Evolutionary conservation across 2,797 vertebrate genomes (phyloP).

Genomic region (Chloroceryle inda): DNA sequence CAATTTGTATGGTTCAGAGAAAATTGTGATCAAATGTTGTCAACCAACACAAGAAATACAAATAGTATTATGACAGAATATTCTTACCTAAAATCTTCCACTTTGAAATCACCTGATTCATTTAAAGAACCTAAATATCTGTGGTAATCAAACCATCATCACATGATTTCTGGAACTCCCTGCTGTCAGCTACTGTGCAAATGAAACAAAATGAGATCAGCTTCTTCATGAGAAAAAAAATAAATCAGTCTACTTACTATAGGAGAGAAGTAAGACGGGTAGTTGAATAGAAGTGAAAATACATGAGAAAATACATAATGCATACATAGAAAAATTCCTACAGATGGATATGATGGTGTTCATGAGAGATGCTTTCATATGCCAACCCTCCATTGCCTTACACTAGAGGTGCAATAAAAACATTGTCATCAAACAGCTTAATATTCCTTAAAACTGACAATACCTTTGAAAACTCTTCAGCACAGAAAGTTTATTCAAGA

Average conservation of each 20-base stretch:
- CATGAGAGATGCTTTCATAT: neutral
- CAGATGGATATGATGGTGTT: neutral
- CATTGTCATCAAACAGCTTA: neutral
- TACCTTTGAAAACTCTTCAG: neutral
- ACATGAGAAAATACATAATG: neutral
- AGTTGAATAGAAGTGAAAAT: neutral
- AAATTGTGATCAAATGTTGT: neutral
- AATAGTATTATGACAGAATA: neutral
- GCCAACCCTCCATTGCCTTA: neutral
- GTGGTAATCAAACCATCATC: neutral
- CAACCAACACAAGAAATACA: neutral
- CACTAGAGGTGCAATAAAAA: neutral
- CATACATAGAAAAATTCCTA: neutral
- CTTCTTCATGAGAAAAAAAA: neutral
- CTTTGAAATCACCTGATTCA: neutral
- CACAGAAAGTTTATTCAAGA: neutral
- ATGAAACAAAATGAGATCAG: neutral
- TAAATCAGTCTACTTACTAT: neutral
- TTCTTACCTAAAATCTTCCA: neutral
- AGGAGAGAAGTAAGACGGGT: neutral
- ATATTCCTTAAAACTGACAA: neutral
- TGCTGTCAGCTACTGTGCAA: neutral
- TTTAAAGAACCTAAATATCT: neutral
- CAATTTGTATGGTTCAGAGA: neutral
- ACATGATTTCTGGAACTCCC: neutral